These are phyloP conservation scores for Drymodes brunneopygia DNA, from an alignment of 2,113 vertebrate genomes.

Conservation along the genomic window DNA sequence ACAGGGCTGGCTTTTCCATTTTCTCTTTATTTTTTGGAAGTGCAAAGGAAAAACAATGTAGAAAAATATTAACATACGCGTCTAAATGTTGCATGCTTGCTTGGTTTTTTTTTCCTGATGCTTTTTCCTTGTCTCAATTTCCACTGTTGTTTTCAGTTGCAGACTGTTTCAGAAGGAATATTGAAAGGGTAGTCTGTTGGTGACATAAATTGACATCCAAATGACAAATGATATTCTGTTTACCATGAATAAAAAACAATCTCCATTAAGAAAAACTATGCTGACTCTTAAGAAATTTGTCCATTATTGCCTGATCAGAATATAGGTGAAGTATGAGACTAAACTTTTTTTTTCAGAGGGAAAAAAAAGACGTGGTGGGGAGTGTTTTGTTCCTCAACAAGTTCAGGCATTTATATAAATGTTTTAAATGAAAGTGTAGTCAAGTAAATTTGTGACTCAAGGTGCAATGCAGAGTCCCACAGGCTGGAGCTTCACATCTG, in stretches of 20 bases:
- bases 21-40: neutral
- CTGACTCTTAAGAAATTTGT: slow-evolving; percentile 2
- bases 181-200: neutral
- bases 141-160: neutral
- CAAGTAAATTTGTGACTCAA: neutral
- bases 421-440: neutral
- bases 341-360: neutral
- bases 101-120: neutral
- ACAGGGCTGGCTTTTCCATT: neutral
- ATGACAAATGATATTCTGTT: slow-evolving; percentile 29
- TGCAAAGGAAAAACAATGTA: neutral
- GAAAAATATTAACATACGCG: neutral
- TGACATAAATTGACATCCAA: neutral
- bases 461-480: neutral
- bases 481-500: neutral
- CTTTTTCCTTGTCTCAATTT: neutral
- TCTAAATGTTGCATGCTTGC: neutral
- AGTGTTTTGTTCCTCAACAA: neutral
- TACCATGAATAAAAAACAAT: neutral
- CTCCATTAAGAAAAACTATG: neutral
- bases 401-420: neutral
- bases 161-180: neutral
- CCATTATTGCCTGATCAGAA: neutral
- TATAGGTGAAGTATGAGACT: neutral
- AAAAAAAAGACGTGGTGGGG: fast-evolving